Evolutionary conservation across 2,797 vertebrate species (phyloP).

Genomic region (Acipenser transmontanus): DNA sequence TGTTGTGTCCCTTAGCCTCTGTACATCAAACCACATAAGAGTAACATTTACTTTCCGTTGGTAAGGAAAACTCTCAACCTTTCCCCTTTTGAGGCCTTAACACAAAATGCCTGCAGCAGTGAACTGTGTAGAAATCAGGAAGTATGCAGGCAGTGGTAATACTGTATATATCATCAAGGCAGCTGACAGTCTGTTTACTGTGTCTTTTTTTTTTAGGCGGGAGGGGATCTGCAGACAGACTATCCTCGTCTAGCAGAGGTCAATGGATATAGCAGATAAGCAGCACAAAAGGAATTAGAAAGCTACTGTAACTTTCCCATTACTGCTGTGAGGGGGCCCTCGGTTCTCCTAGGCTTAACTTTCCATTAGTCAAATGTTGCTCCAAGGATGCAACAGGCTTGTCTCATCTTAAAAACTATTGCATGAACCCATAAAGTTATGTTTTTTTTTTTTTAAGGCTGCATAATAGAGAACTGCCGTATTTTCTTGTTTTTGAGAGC

Average conservation of each 20-base stretch:
- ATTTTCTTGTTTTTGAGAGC: too few species aligned
- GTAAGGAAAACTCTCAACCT: conserved; percentile 24
- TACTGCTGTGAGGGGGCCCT: neutral
- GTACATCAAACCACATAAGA: conserved; percentile 23
- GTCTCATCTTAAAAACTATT: too few species aligned
- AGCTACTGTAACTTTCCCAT: conserved; percentile 13
- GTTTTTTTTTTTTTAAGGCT: too few species aligned
- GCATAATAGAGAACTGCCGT: too few species aligned
- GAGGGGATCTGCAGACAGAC: conserved; percentile 58
- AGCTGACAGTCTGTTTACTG: conserved; percentile 40
- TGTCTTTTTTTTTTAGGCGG: conserved; percentile 12
- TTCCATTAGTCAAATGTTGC: neutral
- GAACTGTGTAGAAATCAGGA: conserved; percentile 32
- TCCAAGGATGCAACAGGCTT: too few species aligned
- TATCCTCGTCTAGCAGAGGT: conserved; percentile 57
- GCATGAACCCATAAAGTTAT: too few species aligned
- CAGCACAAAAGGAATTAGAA: conserved; percentile 29
- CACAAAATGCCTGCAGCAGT: conserved; percentile 23
- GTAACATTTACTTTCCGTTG: conserved; percentile 21
- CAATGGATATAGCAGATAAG: conserved; percentile 59
- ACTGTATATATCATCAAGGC: conserved; percentile 35
- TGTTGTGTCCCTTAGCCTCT: conserved; percentile 22
- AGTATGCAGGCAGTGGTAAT: conserved; percentile 12
- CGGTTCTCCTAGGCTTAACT: neutral
- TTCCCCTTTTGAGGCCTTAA: neutral